These are phyloP conservation scores for Lepas anatifera DNA, from an alignment of 2,888 invertebrate genomes.

Conservation along the genomic window DNA sequence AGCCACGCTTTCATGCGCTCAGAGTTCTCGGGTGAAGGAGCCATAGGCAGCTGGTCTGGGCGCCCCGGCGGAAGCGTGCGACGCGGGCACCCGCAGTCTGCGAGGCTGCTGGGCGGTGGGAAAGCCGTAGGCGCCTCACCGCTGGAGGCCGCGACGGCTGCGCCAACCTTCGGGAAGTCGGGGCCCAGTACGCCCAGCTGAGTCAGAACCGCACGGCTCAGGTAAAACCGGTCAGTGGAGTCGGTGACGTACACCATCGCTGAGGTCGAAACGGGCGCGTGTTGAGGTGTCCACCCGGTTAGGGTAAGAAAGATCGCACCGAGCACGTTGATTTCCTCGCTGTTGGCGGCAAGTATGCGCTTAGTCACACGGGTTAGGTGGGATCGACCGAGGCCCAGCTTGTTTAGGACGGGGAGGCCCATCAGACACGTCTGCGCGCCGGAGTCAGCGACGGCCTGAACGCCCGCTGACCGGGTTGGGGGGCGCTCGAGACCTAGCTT, in stretches of 20 bases:
- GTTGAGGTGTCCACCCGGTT: neutral
- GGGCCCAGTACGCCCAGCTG: neutral
- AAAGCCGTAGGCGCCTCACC: neutral
- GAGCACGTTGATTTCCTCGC: conserved; percentile 14
- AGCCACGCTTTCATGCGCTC: neutral
- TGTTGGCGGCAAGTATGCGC: conserved; percentile 14
- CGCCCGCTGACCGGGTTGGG: conserved; percentile 6
- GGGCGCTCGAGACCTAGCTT: conserved; percentile 3
- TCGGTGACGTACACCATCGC: neutral
- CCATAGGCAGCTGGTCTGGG: neutral
- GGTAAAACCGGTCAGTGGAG: neutral
- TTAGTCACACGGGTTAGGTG: conserved; percentile 14
- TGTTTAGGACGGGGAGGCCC: conserved; percentile 9
- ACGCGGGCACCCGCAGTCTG: neutral
- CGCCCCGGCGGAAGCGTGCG: neutral
- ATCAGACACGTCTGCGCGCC: conserved; percentile 16
- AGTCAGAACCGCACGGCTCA: neutral
- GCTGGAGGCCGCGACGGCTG: neutral
- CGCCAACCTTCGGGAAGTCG: neutral
- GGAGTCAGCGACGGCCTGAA: conserved; percentile 13
- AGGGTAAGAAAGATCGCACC: conserved; percentile 1
- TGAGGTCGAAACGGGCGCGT: neutral
- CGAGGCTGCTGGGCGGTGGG: neutral
- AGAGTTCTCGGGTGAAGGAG: neutral
- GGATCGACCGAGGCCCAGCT: neutral